A percentile compares a stretch with the other conserved stretches of the same genome.
Conservation (phyloP, 2,888 invertebrate genomes). For the Psococerastis gibbosa region DNA sequence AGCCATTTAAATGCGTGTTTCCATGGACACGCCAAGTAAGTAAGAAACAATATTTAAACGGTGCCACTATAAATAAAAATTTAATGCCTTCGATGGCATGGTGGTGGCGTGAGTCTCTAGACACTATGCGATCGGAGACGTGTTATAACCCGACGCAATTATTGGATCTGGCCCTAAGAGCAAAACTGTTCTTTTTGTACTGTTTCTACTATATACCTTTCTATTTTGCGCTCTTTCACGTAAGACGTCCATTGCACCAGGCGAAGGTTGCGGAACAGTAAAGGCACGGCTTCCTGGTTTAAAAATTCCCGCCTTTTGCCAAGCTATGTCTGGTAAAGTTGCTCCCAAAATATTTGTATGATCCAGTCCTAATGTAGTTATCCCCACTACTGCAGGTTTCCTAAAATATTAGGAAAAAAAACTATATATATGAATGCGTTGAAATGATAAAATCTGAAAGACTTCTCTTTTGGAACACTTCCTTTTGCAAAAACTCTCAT, state of each 20-base stretch:
- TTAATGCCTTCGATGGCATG: too few relatives aligned
- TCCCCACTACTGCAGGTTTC: conserved; percentile 69
- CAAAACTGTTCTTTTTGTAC: too few relatives aligned
- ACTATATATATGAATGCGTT: too few relatives aligned
- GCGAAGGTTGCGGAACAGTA: conserved; percentile 42
- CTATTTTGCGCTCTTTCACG: conserved; percentile 39
- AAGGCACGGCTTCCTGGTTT: conserved; percentile 53
- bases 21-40: too few relatives aligned
- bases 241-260: conserved; percentile 46
- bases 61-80: too few relatives aligned
- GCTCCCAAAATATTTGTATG: conserved; percentile 70
- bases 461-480: conserved; percentile 1
- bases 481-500: too few relatives aligned
- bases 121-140: too few relatives aligned
- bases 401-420: conserved; percentile 26
- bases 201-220: conserved; percentile 34
- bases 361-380: conserved; percentile 79
- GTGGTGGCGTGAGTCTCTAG: too few relatives aligned
- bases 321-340: conserved; percentile 72
- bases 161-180: too few relatives aligned
- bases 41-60: too few relatives aligned
- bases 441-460: conserved; percentile 4
- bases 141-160: neutral
- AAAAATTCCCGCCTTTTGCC: conserved; percentile 91
- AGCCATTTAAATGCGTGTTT: too few relatives aligned